These are phyloP conservation scores for Paraescarpia echinospica DNA, from an alignment of 1,140 invertebrate species.

Conservation along the genomic window DNA sequence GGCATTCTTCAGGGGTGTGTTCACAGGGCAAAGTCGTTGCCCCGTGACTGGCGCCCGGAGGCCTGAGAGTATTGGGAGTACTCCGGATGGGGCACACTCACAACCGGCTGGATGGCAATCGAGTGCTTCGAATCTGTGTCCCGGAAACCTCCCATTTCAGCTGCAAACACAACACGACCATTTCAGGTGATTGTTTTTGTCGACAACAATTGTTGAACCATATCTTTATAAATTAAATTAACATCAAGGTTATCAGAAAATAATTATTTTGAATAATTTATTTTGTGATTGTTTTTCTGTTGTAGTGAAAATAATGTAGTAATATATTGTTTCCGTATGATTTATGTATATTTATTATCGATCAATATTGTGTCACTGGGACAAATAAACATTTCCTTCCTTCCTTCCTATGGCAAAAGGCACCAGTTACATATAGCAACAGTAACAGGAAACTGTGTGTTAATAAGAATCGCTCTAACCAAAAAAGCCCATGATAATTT, in stretches of 20 bases:
- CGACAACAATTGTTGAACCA: background rate
- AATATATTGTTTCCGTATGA: no score
- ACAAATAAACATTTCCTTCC: no score
- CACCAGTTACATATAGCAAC: no score
- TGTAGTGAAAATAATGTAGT: no score
- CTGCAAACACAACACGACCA: background rate
- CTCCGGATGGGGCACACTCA: background rate
- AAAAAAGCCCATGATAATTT: no score
- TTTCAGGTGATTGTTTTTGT: background rate
- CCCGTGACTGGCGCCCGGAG: background rate
- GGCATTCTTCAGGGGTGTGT: background rate
- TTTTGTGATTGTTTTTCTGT: no score
- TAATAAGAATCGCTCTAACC: no score
- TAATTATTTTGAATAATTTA: background rate
- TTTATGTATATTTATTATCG: no score
- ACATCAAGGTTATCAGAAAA: background rate
- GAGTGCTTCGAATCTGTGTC: conserved; percentile 8
- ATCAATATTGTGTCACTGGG: no score
- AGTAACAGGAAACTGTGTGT: no score
- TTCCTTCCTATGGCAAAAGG: no score
- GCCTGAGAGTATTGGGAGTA: background rate
- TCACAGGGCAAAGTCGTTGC: conserved; percentile 7
- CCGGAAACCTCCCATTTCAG: background rate
- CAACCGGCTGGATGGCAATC: conserved; percentile 9
- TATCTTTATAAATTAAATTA: background rate